Percentiles rank a stretch among this genome's conserved stretches.
Conservation (phyloP, 2,888 invertebrate species). For the Syritta pipiens region DNA sequence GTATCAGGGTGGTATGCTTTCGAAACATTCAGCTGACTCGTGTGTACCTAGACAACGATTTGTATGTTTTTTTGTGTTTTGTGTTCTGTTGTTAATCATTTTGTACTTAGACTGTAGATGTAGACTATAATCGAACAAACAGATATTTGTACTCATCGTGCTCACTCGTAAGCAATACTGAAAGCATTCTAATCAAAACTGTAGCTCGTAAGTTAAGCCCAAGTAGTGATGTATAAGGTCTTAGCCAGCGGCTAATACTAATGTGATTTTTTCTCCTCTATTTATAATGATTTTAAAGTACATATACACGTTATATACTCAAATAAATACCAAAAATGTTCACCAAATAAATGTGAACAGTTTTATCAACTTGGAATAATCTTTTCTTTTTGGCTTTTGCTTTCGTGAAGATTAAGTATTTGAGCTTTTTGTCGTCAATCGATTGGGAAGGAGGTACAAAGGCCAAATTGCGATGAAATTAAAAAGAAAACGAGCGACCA, state of each 20-base stretch:
- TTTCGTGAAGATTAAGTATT: background rate
- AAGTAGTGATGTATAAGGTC: conserved; percentile 58
- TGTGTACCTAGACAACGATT: conserved; percentile 22
- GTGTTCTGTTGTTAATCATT: conserved; percentile 15
- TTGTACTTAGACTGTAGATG: conserved; percentile 21
- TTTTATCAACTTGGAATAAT: conserved; percentile 26
- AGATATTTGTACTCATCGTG: conserved; percentile 9
- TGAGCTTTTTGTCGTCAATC: conserved; percentile 36
- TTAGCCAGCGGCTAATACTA: conserved; percentile 32
- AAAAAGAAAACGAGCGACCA: background rate
- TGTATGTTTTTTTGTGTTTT: no score
- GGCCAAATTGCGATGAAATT: conserved; percentile 12
- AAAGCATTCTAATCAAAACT: conserved; percentile 63
- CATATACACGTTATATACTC: conserved; percentile 37
- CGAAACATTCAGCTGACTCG: background rate
- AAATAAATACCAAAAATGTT: conserved; percentile 49
- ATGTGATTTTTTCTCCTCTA: conserved; percentile 64
- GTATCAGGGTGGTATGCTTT: background rate
- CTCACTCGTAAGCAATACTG: conserved; percentile 40
- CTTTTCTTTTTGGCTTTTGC: background rate
- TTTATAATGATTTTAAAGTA: conserved; percentile 48
- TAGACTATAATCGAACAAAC: conserved; percentile 13
- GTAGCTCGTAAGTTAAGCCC: conserved; percentile 48
- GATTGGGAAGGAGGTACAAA: conserved; percentile 33
- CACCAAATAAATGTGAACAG: background rate